Percentiles rank a stretch among this genome's conserved stretches.
phyloP scores from a whole-genome alignment of 2,113 vertebrate species.

The Dipodomys spectabilis region DNA sequence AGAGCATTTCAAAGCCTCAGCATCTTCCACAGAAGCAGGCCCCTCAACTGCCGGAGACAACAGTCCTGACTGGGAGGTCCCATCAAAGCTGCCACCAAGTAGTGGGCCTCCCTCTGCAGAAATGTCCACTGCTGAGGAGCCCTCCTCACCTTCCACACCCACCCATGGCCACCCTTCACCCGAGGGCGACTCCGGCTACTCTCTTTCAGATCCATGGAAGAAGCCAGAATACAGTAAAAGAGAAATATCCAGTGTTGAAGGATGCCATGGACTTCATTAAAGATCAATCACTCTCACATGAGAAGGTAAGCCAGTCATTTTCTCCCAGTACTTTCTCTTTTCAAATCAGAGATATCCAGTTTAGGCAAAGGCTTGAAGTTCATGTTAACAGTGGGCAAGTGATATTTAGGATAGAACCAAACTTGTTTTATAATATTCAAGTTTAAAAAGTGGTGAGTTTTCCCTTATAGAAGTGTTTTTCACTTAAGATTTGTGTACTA shows the following conservation, averaged over 20 bases:
- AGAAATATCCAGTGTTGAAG: conserved; percentile 93
- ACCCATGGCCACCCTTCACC: conserved; percentile 90
- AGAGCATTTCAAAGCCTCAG: conserved; percentile 89
- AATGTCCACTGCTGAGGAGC: conserved; percentile 68
- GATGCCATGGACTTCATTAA: conserved; percentile 94
- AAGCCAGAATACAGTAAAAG: conserved; percentile 91
- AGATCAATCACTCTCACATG: conserved; percentile 92
- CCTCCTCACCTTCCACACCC: conserved; percentile 91
- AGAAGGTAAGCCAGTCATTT: conserved; percentile 87
- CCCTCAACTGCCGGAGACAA: not conserved
- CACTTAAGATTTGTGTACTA: not conserved
- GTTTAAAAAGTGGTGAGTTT: not conserved
- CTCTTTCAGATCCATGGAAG: conserved; percentile 95
- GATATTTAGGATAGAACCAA: not conserved
- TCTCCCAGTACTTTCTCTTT: not conserved
- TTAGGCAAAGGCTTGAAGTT: not conserved
- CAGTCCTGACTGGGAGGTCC: conserved; percentile 49
- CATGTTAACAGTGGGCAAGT: not conserved
- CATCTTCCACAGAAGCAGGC: conserved; percentile 50
- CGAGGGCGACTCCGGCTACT: conserved; percentile 94
- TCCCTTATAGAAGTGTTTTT: not conserved
- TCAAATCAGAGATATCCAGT: not conserved
- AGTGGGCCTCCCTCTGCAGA: conserved; percentile 66
- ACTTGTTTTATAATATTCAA: conserved; percentile 29
- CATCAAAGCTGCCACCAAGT: conserved; percentile 52